Evolutionary conservation across 2,888 invertebrate species (phyloP), one percentile per base, ranked within the genome.

Genomic region (Nasonovia ribisnigri): DNA sequence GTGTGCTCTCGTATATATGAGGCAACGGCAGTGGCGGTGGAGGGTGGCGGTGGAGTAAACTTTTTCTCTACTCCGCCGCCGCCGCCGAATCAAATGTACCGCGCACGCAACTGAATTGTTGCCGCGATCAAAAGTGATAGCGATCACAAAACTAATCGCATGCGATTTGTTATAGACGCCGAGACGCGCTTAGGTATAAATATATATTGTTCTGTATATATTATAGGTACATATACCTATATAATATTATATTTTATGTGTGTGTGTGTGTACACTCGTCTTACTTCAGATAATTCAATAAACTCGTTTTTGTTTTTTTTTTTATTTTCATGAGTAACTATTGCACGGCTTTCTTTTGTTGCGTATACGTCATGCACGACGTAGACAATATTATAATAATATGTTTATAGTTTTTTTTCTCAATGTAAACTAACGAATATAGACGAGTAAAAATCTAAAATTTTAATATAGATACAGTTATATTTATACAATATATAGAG

Each of bases 61-160:
- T 93, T 93, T 93, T 93, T 92, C 88, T 42, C n/a, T 48, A 36
- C 88, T 67, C 51, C 46, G 86, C 48, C 57, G 43, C n/a, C 67
- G 67, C 8, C 67, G 26, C 42, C 89, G 84, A 90, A 93, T 93
- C 93, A 93, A 84, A 93, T 60, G 88, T 90, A 51, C 60, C 51
- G 90, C 84, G 2, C 60, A 29, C 46, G 8, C 60, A 57, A 16
- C 57, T 84, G 89, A 90, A 89, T 89, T 89, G 89, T 89, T 84
- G 46, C 54, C 51, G 89, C 86, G 90, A 90, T 93, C 93, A 90
- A 93, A 93, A 93, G 89, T 84, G 93, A 93, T 93, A 89, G 93
- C 93, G 84, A 93, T 90, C 88, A 60, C 90, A 60, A 93, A 89
- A 93, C 84, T 86, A 86, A 67, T 90, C 84, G 46, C 84, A 43